Percentiles rank a stretch among this genome's conserved stretches.
Evolutionary conservation across 1,140 invertebrate genomes (phyloP).

Genomic region (Ceratosolen fusciceps): DNA sequence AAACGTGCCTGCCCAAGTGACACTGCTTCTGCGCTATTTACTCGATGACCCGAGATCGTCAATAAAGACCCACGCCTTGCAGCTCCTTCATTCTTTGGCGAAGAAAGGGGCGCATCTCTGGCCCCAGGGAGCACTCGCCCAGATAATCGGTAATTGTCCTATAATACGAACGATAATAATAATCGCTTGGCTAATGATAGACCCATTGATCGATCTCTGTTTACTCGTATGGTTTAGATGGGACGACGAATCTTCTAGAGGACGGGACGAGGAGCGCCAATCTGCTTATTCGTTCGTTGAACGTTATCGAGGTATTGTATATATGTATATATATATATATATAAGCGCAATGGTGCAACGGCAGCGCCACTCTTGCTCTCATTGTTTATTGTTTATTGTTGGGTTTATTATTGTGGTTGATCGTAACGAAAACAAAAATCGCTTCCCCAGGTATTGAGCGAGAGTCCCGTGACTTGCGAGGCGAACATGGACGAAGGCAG

Average conservation of each 20-base stretch:
- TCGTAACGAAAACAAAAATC: no score
- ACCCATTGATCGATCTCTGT: slow-evolving; percentile 4
- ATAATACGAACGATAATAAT: no score
- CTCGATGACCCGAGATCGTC: slow-evolving; percentile 77
- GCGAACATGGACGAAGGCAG: slow-evolving; percentile 68
- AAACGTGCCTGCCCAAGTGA: slow-evolving; percentile 90
- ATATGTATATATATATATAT: neutral
- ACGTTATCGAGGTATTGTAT: slow-evolving; percentile 65
- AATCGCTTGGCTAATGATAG: neutral
- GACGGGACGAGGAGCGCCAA: slow-evolving; percentile 64
- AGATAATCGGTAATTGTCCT: slow-evolving; percentile 70
- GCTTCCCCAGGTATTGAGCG: slow-evolving; percentile 67
- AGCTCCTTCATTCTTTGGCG: slow-evolving; percentile 83
- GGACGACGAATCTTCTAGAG: slow-evolving; percentile 64
- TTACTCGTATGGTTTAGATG: slow-evolving; percentile 58
- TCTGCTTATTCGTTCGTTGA: slow-evolving; percentile 67
- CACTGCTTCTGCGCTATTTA: slow-evolving; percentile 70
- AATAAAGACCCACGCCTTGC: slow-evolving; percentile 83
- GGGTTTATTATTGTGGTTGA: no score
- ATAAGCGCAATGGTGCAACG: no score
- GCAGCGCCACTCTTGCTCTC: no score
- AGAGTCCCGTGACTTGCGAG: slow-evolving; percentile 68
- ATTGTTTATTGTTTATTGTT: no score
- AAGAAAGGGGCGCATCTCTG: slow-evolving; percentile 85
- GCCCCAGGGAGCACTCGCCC: slow-evolving; percentile 79